Evolutionary conservation across 2,888 invertebrate genomes (phyloP), one percentile per base, ranked within the genome.

Genomic region (Homarus gammarus): DNA sequence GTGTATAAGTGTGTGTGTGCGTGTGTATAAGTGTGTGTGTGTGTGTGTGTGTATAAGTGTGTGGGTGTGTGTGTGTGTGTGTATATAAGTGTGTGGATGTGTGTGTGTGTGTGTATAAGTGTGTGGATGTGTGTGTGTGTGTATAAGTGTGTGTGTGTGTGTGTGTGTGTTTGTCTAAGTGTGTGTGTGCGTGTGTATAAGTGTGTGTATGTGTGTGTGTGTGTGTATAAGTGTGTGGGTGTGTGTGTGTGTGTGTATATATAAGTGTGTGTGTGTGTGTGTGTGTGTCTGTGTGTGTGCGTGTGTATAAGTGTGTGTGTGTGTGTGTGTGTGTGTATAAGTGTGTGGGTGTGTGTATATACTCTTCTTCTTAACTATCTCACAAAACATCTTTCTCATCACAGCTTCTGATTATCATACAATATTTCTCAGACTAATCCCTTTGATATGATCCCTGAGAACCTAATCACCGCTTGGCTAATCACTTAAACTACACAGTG

Each of bases 201-300:
- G 56, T 33, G 27, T 51, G 33, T 61, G 79, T 72, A 2, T 77
- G n/a, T 51, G 15, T 51, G 78, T 78, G 33, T 56, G 78, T 56
- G 18, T 51, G 78, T 49, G 77, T 78, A 33, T 78, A 56, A 51
- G 56, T 33, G 27, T 51, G 33, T 61, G 79, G 56, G 36, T 33
- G 38, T 56, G 56, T 79, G 79, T 79, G 56, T 61, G 79, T 79
- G 56, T 56, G 79, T 79, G 56, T 61, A 79, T 79, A 56, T 56
- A 61, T 79, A 36, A 56, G 56, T 79, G 56, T 79, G 79, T 79
- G 56, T 78, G 40, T 75, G 75, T 75, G 40, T 75, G 75, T 75
- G 40, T 75, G 36, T 70, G 12, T 70, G 36, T 70, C 12, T 70
- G 36, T 70, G 12, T 70, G 36, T 70, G 12, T 27, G 36, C 2